phyloP scores from a whole-genome alignment of 1,140 invertebrate genomes.

The Drosophila equinoxialis region DNA sequence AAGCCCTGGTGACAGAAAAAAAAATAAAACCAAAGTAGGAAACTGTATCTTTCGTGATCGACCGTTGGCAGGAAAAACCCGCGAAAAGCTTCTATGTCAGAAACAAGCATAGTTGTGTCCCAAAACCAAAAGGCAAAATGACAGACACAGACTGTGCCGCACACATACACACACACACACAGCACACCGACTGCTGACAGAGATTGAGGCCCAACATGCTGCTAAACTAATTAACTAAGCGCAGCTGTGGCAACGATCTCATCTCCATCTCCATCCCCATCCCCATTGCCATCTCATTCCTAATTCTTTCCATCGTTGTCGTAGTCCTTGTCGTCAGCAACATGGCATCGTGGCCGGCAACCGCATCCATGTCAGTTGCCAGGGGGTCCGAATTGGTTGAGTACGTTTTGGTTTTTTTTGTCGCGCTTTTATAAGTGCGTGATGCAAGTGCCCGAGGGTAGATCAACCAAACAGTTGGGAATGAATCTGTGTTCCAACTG shows the following conservation, averaged over 20 bases:
- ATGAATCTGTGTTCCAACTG: not conserved
- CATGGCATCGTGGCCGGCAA: slow-evolving; percentile 4
- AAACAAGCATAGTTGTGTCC: slow-evolving; percentile 19
- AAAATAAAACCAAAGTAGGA: slow-evolving; percentile 10
- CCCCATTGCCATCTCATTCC: not conserved
- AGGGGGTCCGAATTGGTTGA: slow-evolving; percentile 45
- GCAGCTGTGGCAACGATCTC: slow-evolving; percentile 49
- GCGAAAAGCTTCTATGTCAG: slow-evolving; percentile 33
- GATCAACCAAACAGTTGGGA: not conserved
- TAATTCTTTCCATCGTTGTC: slow-evolving; percentile 3
- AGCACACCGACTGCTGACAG: slow-evolving; percentile 19
- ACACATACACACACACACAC: slow-evolving; percentile 5
- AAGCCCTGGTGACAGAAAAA: slow-evolving; percentile 41
- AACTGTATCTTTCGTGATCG: slow-evolving; percentile 47
- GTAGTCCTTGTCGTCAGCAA: slow-evolving; percentile 4
- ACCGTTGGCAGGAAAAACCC: slow-evolving; percentile 66
- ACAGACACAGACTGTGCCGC: slow-evolving; percentile 31
- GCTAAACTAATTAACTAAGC: slow-evolving; percentile 81
- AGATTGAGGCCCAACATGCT: slow-evolving; percentile 45
- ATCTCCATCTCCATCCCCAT: slow-evolving; percentile 10
- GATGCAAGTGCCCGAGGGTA: slow-evolving; percentile 46
- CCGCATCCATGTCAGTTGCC: slow-evolving; percentile 50
- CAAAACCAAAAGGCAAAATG: slow-evolving; percentile 54
- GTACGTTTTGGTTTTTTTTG: slow-evolving; percentile 27
- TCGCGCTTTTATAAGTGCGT: slow-evolving; percentile 63